A percentile compares a stretch with the other conserved stretches of the same genome.
Evolutionary conservation across 2,797 vertebrate species (phyloP).

Genomic region (Schizopygopsis pylzovi): DNA sequence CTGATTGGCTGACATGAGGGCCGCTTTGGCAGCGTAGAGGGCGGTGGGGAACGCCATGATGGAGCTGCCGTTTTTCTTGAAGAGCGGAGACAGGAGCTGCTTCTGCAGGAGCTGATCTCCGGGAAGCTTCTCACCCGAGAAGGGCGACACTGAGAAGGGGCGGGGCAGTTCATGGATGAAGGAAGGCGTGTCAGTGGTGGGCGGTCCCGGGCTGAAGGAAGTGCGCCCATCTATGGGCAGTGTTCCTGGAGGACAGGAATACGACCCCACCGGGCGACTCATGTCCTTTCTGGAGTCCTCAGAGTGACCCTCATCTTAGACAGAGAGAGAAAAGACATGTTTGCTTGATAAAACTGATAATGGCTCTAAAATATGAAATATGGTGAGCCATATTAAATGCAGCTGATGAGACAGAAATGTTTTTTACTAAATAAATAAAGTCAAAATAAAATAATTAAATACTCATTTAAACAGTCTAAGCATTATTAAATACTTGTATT

Average conservation of each 20-base stretch:
- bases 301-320: slow-evolving; percentile 85
- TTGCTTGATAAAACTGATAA: background rate
- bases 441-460: background rate
- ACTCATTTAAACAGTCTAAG: background rate
- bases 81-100: slow-evolving; percentile 80
- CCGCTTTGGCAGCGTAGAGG: slow-evolving; percentile 85
- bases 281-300: slow-evolving; percentile 84
- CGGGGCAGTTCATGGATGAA: slow-evolving; percentile 76
- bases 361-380: background rate
- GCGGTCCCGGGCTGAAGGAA: slow-evolving; percentile 81
- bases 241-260: slow-evolving; percentile 82
- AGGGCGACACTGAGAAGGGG: slow-evolving; percentile 86
- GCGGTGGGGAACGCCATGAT: slow-evolving; percentile 83
- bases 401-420: background rate
- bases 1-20: slow-evolving; percentile 74
- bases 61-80: slow-evolving; percentile 81
- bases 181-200: slow-evolving; percentile 72
- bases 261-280: slow-evolving; percentile 78
- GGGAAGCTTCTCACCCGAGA: slow-evolving; percentile 79
- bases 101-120: slow-evolving; percentile 84
- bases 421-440: background rate
- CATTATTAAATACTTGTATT: background rate
- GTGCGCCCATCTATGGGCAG: slow-evolving; percentile 77
- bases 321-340: background rate
- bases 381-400: background rate